Percentiles rank a stretch among this genome's conserved stretches.
These are phyloP conservation scores for Siderastrea radians DNA, from an alignment of 92 coral and sea anemone genomes.

Conservation along the genomic window DNA sequence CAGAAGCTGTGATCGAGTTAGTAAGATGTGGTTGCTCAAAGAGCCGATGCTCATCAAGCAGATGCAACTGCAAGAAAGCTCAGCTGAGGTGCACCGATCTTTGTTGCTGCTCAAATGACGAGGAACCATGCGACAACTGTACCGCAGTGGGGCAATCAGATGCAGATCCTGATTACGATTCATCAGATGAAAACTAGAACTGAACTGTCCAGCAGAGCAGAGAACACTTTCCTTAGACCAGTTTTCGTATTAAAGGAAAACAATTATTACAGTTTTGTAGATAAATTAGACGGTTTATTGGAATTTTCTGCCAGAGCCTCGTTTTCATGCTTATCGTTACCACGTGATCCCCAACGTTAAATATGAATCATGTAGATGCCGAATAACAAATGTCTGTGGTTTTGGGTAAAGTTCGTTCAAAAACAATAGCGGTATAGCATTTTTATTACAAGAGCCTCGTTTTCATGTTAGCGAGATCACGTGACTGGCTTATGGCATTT, in stretches of 20 bases:
- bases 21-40: conserved; percentile 51
- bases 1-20: conserved; percentile 65
- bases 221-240: not conserved
- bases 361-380: not conserved
- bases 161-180: conserved; percentile 1
- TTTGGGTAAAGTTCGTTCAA: not conserved
- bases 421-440: not conserved
- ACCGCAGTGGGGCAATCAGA: not conserved
- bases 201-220: not conserved
- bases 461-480: conserved; percentile 36
- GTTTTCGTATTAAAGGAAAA: not conserved
- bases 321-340: conserved; percentile 46
- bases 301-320: not conserved
- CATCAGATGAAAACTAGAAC: not conserved
- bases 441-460: conserved; percentile 41
- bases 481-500: not conserved
- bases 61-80: conserved; percentile 60
- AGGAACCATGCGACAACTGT: conserved; percentile 20
- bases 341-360: not conserved
- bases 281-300: not conserved
- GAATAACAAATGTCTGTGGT: not conserved
- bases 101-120: conserved; percentile 45
- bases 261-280: no score
- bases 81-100: conserved; percentile 54
- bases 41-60: conserved; percentile 54